phyloP scores from a whole-genome alignment of 2,113 vertebrate genomes.

The Rhabdomys dilectus region DNA sequence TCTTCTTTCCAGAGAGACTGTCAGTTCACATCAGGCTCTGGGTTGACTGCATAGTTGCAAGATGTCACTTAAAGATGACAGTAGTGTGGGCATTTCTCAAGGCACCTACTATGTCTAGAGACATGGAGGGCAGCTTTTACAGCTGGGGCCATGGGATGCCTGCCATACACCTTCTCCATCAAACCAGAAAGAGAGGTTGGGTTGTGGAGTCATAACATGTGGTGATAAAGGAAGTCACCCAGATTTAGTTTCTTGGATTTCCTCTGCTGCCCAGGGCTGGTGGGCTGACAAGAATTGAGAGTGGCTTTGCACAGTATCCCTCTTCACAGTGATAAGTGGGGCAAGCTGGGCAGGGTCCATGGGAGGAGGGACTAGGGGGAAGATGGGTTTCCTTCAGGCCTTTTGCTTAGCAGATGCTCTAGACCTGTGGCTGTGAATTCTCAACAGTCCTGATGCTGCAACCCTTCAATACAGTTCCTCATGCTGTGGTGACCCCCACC shows the following conservation, averaged over 20 bases:
- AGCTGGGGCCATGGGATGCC: not conserved
- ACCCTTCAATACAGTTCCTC: not conserved
- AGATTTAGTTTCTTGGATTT: not conserved
- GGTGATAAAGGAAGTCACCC: accelerated
- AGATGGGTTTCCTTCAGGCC: not conserved
- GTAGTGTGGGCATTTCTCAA: not conserved
- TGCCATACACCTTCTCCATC: accelerated
- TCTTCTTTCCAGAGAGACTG: constrained; percentile 43
- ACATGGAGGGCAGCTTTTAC: not conserved
- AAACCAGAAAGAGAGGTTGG: not conserved
- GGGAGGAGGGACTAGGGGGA: not conserved
- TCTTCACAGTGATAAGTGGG: not conserved
- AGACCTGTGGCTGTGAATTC: not conserved
- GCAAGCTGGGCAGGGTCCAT: not conserved
- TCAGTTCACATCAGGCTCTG: constrained; percentile 36
- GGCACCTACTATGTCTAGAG: not conserved
- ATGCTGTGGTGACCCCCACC: not conserved
- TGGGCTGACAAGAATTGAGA: not conserved
- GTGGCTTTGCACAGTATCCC: no score
- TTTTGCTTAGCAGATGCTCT: not conserved
- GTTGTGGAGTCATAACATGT: not conserved
- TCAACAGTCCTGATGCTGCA: not conserved
- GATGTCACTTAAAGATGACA: constrained; percentile 16
- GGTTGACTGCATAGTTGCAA: not conserved
- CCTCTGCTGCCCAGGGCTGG: not conserved